Conservation (phyloP, 2,113 vertebrate genomes). For the Lontra canadensis region DNA sequence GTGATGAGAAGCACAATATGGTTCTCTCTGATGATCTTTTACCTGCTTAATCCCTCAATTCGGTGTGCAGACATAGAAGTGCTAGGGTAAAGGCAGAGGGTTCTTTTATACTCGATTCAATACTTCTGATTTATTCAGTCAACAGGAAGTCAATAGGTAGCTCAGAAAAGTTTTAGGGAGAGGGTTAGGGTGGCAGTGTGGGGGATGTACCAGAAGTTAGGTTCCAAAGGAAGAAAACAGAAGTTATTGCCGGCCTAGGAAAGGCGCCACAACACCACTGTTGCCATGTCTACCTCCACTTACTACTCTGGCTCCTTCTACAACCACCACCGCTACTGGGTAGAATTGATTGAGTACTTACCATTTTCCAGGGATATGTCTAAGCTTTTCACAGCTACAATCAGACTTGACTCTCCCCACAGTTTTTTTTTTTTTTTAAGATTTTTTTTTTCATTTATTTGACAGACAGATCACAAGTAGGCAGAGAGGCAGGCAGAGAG, state of each 20-base stretch:
- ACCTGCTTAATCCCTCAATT: background rate
- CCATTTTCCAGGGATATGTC: background rate
- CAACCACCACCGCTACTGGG: fast-evolving
- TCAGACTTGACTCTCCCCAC: background rate
- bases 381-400: background rate
- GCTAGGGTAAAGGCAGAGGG: background rate
- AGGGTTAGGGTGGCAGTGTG: background rate
- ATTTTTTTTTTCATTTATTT: no score
- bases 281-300: background rate
- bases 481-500: no score
- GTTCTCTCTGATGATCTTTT: background rate
- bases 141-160: background rate
- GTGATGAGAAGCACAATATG: background rate
- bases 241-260: background rate
- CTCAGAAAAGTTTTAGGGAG: background rate
- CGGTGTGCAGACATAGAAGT: background rate
- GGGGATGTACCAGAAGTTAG: background rate
- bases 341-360: background rate
- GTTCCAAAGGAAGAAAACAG: background rate
- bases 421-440: no score
- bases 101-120: background rate
- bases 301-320: no score
- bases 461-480: no score
- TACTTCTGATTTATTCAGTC: background rate
- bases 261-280: background rate